Percentiles rank a stretch among this genome's conserved stretches.
phyloP scores from a whole-genome alignment of 2,888 invertebrate species.

The Deilephila elpenor region DNA sequence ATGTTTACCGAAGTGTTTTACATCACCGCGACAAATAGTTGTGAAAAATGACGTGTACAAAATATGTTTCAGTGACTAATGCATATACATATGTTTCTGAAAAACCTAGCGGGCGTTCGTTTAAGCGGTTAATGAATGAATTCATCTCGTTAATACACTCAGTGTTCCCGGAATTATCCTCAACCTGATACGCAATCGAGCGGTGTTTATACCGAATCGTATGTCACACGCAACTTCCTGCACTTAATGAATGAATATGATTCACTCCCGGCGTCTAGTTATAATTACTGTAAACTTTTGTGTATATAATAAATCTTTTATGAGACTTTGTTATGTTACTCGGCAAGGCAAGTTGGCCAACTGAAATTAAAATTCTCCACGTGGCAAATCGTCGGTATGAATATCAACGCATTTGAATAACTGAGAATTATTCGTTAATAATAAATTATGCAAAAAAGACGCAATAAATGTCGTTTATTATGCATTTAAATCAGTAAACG shows the following conservation, averaged over 20 bases:
- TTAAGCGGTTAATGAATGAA: constrained; percentile 31
- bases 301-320: constrained; percentile 7
- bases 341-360: neutral
- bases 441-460: neutral
- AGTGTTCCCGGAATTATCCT: constrained; percentile 32
- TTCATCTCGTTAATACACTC: constrained; percentile 29
- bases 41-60: constrained; percentile 26
- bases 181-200: constrained; percentile 20
- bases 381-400: neutral
- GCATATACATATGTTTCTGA: constrained; percentile 24
- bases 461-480: neutral
- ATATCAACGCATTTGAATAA: neutral
- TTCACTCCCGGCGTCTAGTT: constrained; percentile 25
- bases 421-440: neutral
- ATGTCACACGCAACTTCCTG: constrained; percentile 30
- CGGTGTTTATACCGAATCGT: constrained; percentile 22
- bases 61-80: constrained; percentile 30
- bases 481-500: constrained; percentile 5
- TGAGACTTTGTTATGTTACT: neutral
- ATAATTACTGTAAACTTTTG: constrained; percentile 13
- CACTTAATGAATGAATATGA: constrained; percentile 29
- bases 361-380: neutral
- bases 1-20: constrained; percentile 3
- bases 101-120: constrained; percentile 2
- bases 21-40: neutral